Evolutionary conservation across 2,113 vertebrate genomes (phyloP), one percentile per base, ranked within the genome.

Genomic region (Ranitomeya imitator): DNA sequence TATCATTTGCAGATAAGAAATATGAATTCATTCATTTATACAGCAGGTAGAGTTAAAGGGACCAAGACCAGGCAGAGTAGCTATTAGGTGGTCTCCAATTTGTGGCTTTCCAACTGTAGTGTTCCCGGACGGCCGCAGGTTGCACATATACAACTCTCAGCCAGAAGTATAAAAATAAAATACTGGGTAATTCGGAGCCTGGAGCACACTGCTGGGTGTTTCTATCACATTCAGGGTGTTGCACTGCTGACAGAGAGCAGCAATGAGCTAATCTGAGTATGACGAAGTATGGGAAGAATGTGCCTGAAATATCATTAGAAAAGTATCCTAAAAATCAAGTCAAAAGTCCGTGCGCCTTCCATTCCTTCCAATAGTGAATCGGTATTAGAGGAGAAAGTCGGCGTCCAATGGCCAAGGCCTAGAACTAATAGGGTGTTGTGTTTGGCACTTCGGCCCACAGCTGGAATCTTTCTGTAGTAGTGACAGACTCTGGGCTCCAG

Each of bases 401-500:
- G 57, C 57, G 11, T 31, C 57, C 12, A 37, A 11, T 61, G 57
- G 79, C n/a, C 16, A 11, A n/a, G 45, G 31, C 37, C 31, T 65
- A 26, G 19, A 61, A 45, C 45, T 88, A 37, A 52, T 54, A 74
- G 57, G 65, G 16, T 83, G 67, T 83, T 88, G 7, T 83, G 67
- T 74, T 88, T 79, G 79, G 87, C 74, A 23, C 65, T n/a, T 16
- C 8, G 6, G 57, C 31, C 60, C 51, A 21, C 87, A 89, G 87
- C 87, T 89, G 87, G 73, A 89, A 23, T 21, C 60, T 14, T 55
- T 83, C 87, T 83, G 15, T 77, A 73, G 31, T 45, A 63, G 79
- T 88, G 79, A 88, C 69, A 73, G 67, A 45, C 60, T 76, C 2
- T 55, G 59, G 84, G 69, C 59, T 54, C 60, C 13, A 26, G 59